Base-by-base conservation (phyloP, 1,140 invertebrate genomes). In the Ladona fulva region DNA sequence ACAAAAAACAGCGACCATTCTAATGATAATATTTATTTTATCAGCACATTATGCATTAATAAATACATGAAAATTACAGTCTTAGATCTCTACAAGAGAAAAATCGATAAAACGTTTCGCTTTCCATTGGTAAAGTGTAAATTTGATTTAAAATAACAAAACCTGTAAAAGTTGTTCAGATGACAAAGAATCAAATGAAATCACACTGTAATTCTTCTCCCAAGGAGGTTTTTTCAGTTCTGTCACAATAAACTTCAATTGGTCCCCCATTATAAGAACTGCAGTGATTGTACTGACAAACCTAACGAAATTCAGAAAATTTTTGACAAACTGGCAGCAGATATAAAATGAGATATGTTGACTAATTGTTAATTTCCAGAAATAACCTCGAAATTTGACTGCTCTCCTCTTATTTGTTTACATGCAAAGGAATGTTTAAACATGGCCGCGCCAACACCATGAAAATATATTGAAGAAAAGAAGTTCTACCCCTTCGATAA, bases 141-240 rank as follows among this genome's bases (percentile, higher is more conserved):
- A 24, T 44, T 78, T 29, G 80, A 78, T 66, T n/a, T n/a, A n/a
- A n/a, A 66, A 19, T 22, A 3, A 66, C 14, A 66, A 37, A 82
- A 92, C 87, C 86, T 96, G 94, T 75, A 95, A 83, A 74, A 95
- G 84, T 81, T 93, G 90, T 76, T 92, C 90, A 29, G 91, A 88
- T 78, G 89, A 89, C 74, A 95, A 84, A n/a, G 92, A 89, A 86
- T 95, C 94, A 85, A 95, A 95, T 78, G 92, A 92, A 80, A 96
- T 94, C 76, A 95, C 84, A 82, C 94, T 95, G 80, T 92, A 94
- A 81, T 91, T 93, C 81, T 91, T 92, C 76, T 89, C 90, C 80
- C 95, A 91, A 11, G 90, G 89, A 74, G 89, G 85, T 82, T 92
- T 90, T 83, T 94, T 94, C 79, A 96, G 82, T 84, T 93, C 91